A percentile compares a stretch with the other conserved stretches of the same genome.
phyloP scores from a whole-genome alignment of 2,113 vertebrate species.

The Brachyistius frenatus region DNA sequence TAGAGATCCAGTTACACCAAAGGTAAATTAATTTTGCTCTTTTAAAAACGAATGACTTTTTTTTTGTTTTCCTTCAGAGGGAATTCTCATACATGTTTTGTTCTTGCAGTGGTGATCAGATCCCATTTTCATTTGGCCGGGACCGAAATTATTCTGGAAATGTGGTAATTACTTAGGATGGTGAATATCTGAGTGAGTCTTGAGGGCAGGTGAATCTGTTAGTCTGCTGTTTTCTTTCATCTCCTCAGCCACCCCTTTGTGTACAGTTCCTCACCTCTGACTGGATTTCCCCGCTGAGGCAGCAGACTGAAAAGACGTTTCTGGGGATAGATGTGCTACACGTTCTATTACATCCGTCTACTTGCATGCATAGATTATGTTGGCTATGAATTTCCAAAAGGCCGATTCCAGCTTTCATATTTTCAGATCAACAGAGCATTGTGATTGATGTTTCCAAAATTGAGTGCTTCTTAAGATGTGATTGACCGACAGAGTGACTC shows the following conservation, averaged over 20 bases:
- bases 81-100: not conserved
- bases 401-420: not conserved
- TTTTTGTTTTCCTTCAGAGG: not conserved
- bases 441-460: not conserved
- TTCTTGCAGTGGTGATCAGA: not conserved
- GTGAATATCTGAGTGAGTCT: not conserved
- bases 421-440: not conserved
- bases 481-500: not conserved
- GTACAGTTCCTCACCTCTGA: constrained; percentile 20
- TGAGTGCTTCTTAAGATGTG: not conserved
- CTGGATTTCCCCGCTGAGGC: constrained; percentile 12
- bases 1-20: no score
- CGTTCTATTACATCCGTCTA: not conserved
- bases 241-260: constrained; percentile 9
- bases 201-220: constrained; percentile 14
- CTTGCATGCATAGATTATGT: not conserved
- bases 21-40: no score
- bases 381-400: not conserved
- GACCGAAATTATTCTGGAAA: no score
- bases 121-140: not conserved
- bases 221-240: constrained; percentile 30
- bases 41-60: no score
- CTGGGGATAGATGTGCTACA: not conserved
- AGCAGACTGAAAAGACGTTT: constrained; percentile 16
- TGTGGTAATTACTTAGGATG: constrained; percentile 3